Base-by-base conservation (phyloP, 1,140 invertebrate genomes). In the Amyelois transitella region DNA sequence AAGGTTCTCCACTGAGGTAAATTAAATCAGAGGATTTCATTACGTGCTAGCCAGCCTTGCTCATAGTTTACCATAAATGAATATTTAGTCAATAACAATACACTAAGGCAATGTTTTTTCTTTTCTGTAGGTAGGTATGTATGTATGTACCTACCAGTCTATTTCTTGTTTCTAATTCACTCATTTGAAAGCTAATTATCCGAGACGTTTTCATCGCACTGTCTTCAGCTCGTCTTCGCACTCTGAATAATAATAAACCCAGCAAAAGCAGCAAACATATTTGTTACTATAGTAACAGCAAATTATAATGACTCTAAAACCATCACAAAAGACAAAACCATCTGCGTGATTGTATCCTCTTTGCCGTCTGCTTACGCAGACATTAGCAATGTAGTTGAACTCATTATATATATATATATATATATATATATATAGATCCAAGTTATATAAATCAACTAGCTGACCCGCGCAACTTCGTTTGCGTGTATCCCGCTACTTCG, bases 51-150 rank as follows among this genome's bases (percentile, higher is more conserved):
- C 38, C 56, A 68, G 63, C 66, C 71, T 72, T 74, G 69, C 56
- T 62, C 51, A 62, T 63, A 64, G 32, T 62, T 62, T 70, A 55
- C 60, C 63, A 64, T 67, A 62, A 62, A 62, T 71, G 66, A 69
- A 69, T 70, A 70, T 72, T 70, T 62, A 70, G 48, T 44, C 58
- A 58, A 66, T 51, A 60, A 53, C 58, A 51, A 51, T 43, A 18
- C 44, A 32, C 44, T 53, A 20, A 32, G 51, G 45, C 51, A 47
- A 59, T 28, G 38, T 55, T 58, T 55, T 57, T 49, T 53, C 25
- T 60, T 48, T 56, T 55, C 55, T 57, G 44, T 56, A 21, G 45
- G 19, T 12, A 38, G 10, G n/a, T 38, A 38, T 38, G n/a, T n/a
- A n/a, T n/a, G n/a, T n/a, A n/a, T n/a, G n/a, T 38, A 38, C 4